Percentiles rank a stretch among this genome's conserved stretches.
Evolutionary conservation across 1,140 invertebrate genomes (phyloP).

Genomic region (Aphelinus atriplicis): DNA sequence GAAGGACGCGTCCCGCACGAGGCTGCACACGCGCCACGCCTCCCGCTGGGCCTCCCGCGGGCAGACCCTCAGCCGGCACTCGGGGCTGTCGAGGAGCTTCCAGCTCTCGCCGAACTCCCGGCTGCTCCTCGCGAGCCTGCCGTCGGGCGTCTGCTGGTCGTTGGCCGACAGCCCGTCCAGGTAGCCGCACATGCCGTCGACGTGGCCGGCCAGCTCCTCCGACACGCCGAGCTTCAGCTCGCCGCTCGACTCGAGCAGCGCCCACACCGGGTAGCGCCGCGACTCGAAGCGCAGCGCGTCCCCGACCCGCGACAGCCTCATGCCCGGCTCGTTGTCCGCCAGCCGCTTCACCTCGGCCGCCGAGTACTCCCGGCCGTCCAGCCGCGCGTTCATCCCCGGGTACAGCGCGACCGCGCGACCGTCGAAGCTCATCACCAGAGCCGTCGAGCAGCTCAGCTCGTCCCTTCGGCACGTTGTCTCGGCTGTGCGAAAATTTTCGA

Average conservation of each 20-base stretch:
- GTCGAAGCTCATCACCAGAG: constrained; percentile 70
- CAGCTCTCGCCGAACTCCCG: constrained; percentile 81
- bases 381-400: constrained; percentile 73
- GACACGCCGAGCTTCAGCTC: constrained; percentile 79
- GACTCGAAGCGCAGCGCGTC: constrained; percentile 75
- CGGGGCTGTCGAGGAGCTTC: constrained; percentile 65
- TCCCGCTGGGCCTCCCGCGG: constrained; percentile 69
- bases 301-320: constrained; percentile 75
- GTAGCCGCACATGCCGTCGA: constrained; percentile 83
- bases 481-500: constrained; percentile 61
- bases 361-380: constrained; percentile 73
- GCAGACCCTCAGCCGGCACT: constrained; percentile 70
- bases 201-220: constrained; percentile 68
- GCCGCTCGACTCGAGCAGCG: constrained; percentile 74
- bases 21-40: constrained; percentile 73
- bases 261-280: constrained; percentile 76
- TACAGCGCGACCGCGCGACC: constrained; percentile 70
- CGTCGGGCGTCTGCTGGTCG: constrained; percentile 72
- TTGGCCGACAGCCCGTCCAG: constrained; percentile 74
- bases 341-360: constrained; percentile 76
- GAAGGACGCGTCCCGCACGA: constrained; percentile 67
- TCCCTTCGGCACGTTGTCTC: constrained; percentile 71
- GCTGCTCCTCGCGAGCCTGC: constrained; percentile 69
- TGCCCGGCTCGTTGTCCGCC: constrained; percentile 71
- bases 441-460: constrained; percentile 66